Base-by-base conservation (phyloP, 2,888 invertebrate genomes). In the Mactromeris polynyma region DNA sequence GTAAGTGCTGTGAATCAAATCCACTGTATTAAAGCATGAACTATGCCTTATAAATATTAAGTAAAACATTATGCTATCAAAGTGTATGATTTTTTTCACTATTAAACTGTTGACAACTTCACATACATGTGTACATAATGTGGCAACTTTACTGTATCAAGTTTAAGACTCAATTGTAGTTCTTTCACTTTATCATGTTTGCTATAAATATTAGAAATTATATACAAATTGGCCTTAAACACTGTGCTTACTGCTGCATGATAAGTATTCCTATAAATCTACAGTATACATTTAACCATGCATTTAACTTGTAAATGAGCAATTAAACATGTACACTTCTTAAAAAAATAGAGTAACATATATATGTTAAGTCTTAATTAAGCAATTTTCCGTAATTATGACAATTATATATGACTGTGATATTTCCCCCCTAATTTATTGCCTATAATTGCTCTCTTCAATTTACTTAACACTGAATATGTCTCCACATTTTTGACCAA, bases 401-500 rank as follows among this genome's bases (percentile, higher is more conserved):
- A 69, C 14, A 36, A 17, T 73, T 33, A 33, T 73, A 73, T 36
- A 73, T 73, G 19, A 73, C 19, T 31, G 33, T 73, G 36, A 36
- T 17, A 33, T 19, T 73, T 73, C 33, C 14, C 73, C 36, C 73
- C 73, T 19, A 73, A 73, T 73, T 73, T 73, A 73, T 11, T 33
- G 19, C 33, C 73, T 17, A 36, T 73, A 73, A 73, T 73, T 79
- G 42, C 46, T 40, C 36, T 79, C 36, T 36, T 73, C 33, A 36
- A 73, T 73, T 36, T 73, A 36, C 73, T 42, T 79, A 26, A 79
- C 79, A 19, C 19, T 79, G 73, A 73, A 73, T 73, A 73, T 36
- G 73, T 73, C 73, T 36, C 36, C 73, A 73, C 17, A 73, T 73
- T 84, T 38, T 84, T 54, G 78, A 40, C 87, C 87, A 87, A 87